Evolutionary conservation across 2,797 vertebrate species (phyloP), one percentile per base, ranked within the genome.

Genomic region (Spinus pinus): DNA sequence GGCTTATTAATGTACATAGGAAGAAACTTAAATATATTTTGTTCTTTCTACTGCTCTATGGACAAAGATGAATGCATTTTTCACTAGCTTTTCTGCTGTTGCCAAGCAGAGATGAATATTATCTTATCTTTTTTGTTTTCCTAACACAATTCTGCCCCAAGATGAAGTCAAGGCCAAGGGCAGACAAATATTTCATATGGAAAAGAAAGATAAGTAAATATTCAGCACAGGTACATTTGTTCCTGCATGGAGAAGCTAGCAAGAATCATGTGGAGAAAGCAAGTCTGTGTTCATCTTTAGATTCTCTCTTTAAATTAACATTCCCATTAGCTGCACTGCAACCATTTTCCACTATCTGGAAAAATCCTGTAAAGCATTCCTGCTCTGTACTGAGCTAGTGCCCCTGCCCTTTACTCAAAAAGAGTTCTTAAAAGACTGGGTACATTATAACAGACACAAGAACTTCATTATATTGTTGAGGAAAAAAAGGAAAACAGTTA

Each of bases 171-270:
- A 78, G 86, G 78, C 66, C 82, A 96, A 95, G 91, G 86, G 41
- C 80, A 90, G 70, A 71, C 31, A 80, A 64, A 90, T 88, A 67
- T 75, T 95, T 95, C 75, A 37, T 28, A 64, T 41, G 35, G 47
- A 81, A 79, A 95, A 90, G 67, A 91, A 95, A 93, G 70, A 88
- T n/a, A 96, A 95, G 74, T 53, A 77, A 93, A 67, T 86, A 73
- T n/a, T 91, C 61, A 64, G 11, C 27, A 49, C 17, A 51, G 16
- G 44, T 69, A 25, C 70, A 37, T 73, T 93, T 94, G 65, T 47
- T 95, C 22, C 60, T 67, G 17, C 12, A 42, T 79, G 35, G 65
- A 91, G 85, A 91, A 42, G 20, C 47, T 85, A 81, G 65, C 60
- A 65, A 88, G 46, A 93, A 87, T 46, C 46, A 66, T 12, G 31